These are phyloP conservation scores for human DNA, from an alignment of 2,113 vertebrate species.

Conservation along the genomic window GRCh38 chr9:127238001-127238500, in stretches of 20 bases:
- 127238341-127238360: not conserved
- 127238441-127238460: not conserved
- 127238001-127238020: not conserved
- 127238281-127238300: not conserved
- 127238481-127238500: not conserved
- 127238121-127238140: no score
- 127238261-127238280: not conserved
- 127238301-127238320: not conserved
- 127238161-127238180: no score
- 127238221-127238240: no score
- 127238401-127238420: not conserved
- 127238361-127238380: not conserved
- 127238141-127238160: no score
- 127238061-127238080: not conserved
- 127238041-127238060: not conserved
- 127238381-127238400: no score
- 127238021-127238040: not conserved
- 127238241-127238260: no score
- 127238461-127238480: not conserved
- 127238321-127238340: no score
- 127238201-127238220: no score
- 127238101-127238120: no score
- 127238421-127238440: not conserved
- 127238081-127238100: not conserved
- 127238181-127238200: no score